Evolutionary conservation across 2,888 invertebrate species (phyloP), one percentile per base, ranked within the genome.

Genomic region (Ametastegia equiseti): DNA sequence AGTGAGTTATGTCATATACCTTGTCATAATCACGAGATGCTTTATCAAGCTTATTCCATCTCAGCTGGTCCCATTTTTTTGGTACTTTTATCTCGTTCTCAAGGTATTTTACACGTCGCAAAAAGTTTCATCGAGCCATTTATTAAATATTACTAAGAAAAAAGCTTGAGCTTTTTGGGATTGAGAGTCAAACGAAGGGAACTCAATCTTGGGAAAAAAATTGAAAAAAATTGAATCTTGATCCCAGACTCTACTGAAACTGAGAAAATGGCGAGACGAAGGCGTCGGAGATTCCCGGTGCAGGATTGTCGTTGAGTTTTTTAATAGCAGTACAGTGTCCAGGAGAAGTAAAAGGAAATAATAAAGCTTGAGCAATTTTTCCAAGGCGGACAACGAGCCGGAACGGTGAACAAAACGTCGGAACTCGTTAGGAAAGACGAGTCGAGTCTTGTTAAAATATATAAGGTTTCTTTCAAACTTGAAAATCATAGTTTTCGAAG

Each of bases 401-500:
- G 71, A 30, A 71, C 27, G 45, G 23, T n/a, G 71, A 75, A 36
- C 23, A 54, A 54, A 54, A 75, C 75, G 75, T 75, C 36, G 7
- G 15, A 54, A 54, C 75, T 75, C 54, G 36, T 75, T 75, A 75
- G 30, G 19, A 54, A 27, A 75, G 54, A 54, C 36, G 13, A 9
- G 50, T n/a, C n/a, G n/a, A 33, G 50, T 75, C 75, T 75, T 30
- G 75, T 75, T 75, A 36, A 54, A 54, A 75, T 50, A n/a, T n/a
- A 19, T 33, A 33, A 50, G 54, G 15, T 75, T 19, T 54, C 19
- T 75, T 36, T 75, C 15, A 15, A 71, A 71, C 71, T 47, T 30
- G 27, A 47, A 19, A 42, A 71, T 71, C 47, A 30, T 45, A 71
- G 27, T 71, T 71, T 30, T 71, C 45, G 13, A 47, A 47, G 15